Conservation (phyloP, 1,140 invertebrate genomes). For the Drosophila persimilis region DNA sequence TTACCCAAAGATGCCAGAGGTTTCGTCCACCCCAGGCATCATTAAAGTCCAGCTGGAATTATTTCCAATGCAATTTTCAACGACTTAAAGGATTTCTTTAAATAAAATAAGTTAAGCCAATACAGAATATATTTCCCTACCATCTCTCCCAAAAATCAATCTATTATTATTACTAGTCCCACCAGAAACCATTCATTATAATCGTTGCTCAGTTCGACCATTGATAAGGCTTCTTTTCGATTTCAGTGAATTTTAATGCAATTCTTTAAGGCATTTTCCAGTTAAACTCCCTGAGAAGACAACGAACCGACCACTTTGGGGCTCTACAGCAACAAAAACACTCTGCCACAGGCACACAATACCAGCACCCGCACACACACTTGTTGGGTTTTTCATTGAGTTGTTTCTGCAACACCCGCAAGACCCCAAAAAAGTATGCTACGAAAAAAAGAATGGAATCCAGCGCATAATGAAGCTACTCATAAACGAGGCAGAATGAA, state of each 20-base stretch:
- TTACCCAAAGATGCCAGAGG: constrained; percentile 18
- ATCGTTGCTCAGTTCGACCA: too few relatives aligned
- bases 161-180: too few relatives aligned
- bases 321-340: background rate
- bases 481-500: constrained; percentile 45
- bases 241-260: too few relatives aligned
- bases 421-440: constrained; percentile 71
- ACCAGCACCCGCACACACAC: constrained; percentile 3
- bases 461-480: constrained; percentile 74
- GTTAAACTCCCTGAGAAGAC: constrained; percentile 20
- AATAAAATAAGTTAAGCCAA: too few relatives aligned
- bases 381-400: constrained; percentile 33
- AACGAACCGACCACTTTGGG: constrained; percentile 21
- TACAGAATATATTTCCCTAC: too few relatives aligned
- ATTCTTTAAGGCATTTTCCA: background rate
- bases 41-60: constrained; percentile 19
- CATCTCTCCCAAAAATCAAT: too few relatives aligned
- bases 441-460: constrained; percentile 51
- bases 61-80: background rate
- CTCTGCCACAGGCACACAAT: constrained; percentile 1
- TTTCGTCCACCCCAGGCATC: constrained; percentile 1
- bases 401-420: background rate
- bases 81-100: too few relatives aligned
- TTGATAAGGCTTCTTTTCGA: too few relatives aligned
- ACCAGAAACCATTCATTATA: too few relatives aligned